These are phyloP conservation scores for Tridacna gigas DNA, from an alignment of 2,888 invertebrate genomes.

Conservation along the genomic window DNA sequence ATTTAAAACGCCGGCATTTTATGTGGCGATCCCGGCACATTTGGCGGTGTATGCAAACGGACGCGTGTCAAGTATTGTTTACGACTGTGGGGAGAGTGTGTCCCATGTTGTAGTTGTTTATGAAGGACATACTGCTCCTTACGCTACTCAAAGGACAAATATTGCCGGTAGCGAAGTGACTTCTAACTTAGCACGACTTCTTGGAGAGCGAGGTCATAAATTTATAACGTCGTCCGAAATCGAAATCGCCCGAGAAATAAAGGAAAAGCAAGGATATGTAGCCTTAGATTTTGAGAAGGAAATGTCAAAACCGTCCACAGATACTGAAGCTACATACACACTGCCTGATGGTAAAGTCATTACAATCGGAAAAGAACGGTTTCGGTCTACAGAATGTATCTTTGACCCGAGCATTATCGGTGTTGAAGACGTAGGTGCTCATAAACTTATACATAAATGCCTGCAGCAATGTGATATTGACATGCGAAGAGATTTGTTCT, in stretches of 20 bases:
- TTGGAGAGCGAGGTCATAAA: conserved; percentile 38
- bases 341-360: conserved; percentile 82
- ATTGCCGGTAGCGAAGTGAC: conserved; percentile 43
- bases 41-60: conserved; percentile 96
- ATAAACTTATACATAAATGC: conserved; percentile 69
- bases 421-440: conserved; percentile 69
- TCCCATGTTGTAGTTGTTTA: conserved; percentile 94
- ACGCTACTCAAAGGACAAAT: conserved; percentile 28
- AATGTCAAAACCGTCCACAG: conserved; percentile 83
- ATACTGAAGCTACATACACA: conserved; percentile 84
- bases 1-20: conserved; percentile 96
- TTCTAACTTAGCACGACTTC: conserved; percentile 21
- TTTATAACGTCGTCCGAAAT: conserved; percentile 63
- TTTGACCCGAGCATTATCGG: conserved; percentile 81
- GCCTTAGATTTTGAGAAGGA: conserved; percentile 67
- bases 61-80: conserved; percentile 97
- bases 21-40: conserved; percentile 96
- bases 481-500: conserved; percentile 64
- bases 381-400: conserved; percentile 78
- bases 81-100: conserved; percentile 97
- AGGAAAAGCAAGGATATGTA: conserved; percentile 71
- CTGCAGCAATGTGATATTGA: conserved; percentile 67
- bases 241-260: conserved; percentile 72
- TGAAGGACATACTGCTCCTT: conserved; percentile 51
- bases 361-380: conserved; percentile 81